Conservation (phyloP, 2,113 vertebrate species). For the Crotalus horridus region DNA sequence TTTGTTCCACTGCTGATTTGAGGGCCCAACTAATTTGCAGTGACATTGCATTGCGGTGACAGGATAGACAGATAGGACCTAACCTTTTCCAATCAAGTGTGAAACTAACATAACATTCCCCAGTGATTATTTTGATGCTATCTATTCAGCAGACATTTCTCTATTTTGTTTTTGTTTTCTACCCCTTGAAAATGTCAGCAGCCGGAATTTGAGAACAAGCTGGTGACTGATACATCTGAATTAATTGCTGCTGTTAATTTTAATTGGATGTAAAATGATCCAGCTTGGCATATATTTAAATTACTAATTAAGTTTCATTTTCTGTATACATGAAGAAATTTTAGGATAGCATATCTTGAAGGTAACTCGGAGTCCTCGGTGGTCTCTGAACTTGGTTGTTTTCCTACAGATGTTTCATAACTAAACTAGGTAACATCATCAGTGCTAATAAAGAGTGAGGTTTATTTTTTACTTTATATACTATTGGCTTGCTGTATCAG, state of each 20-base stretch:
- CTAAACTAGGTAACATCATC: not conserved
- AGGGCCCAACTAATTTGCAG: conserved; percentile 25
- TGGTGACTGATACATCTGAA: conserved; percentile 56
- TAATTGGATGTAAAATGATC: conserved; percentile 60
- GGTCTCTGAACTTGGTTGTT: not conserved
- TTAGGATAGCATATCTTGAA: conserved; percentile 25
- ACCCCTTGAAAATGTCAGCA: conserved; percentile 58
- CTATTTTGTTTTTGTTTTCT: conserved; percentile 13
- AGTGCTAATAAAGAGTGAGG: not conserved
- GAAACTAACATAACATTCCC: conserved; percentile 32
- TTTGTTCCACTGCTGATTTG: conserved; percentile 21
- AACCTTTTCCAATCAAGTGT: conserved; percentile 45
- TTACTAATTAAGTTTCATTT: conserved; percentile 54
- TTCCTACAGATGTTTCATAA: not conserved
- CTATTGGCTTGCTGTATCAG: not conserved
- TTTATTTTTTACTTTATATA: not conserved
- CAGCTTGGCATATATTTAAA: conserved; percentile 59
- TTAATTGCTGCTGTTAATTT: conserved; percentile 63
- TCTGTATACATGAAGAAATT: conserved; percentile 46
- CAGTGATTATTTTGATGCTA: conserved; percentile 33
- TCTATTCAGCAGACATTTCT: conserved; percentile 32
- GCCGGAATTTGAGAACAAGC: conserved; percentile 47
- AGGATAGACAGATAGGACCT: conserved; percentile 42
- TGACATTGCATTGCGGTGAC: not conserved
- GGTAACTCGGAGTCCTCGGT: not conserved